phyloP scores from a whole-genome alignment of 2,113 vertebrate genomes.

The Anseranas semipalmata region DNA sequence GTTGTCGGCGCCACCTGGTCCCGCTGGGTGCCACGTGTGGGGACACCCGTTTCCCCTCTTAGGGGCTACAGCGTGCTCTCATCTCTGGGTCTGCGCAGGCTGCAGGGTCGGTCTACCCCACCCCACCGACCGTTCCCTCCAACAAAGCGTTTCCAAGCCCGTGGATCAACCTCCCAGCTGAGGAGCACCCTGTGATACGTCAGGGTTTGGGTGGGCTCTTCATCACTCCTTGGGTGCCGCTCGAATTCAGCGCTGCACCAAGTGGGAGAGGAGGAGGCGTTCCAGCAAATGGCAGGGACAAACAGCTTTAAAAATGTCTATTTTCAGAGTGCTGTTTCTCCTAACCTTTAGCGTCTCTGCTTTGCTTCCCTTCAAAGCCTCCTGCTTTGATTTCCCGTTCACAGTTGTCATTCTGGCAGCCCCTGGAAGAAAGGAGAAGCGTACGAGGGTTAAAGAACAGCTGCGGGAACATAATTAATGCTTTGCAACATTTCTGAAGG shows the following conservation, averaged over 20 bases:
- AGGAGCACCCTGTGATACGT: rapidly evolving
- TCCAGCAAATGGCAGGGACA: neutral
- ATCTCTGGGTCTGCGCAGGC: neutral
- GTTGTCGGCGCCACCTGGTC: too few species aligned
- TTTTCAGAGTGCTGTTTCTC: neutral
- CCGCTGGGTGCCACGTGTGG: neutral
- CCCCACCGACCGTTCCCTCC: neutral
- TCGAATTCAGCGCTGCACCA: neutral
- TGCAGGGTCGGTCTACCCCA: neutral
- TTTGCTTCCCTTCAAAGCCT: constrained; percentile 20
- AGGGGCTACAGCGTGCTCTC: neutral
- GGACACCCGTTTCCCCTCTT: neutral
- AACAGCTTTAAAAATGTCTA: neutral
- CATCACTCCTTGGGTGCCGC: neutral
- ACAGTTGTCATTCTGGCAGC: constrained; percentile 57
- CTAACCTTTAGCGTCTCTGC: constrained; percentile 58
- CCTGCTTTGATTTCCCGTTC: constrained; percentile 53
- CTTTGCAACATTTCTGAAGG: constrained; percentile 69
- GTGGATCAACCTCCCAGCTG: neutral
- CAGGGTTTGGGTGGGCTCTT: neutral
- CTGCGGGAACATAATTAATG: constrained; percentile 76
- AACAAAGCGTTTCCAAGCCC: neutral
- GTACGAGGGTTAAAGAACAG: constrained; percentile 70
- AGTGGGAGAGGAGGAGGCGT: neutral
- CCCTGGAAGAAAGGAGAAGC: neutral